Evolutionary conservation across 2,888 invertebrate genomes (phyloP).

Genomic region (Isoperla grammatica): DNA sequence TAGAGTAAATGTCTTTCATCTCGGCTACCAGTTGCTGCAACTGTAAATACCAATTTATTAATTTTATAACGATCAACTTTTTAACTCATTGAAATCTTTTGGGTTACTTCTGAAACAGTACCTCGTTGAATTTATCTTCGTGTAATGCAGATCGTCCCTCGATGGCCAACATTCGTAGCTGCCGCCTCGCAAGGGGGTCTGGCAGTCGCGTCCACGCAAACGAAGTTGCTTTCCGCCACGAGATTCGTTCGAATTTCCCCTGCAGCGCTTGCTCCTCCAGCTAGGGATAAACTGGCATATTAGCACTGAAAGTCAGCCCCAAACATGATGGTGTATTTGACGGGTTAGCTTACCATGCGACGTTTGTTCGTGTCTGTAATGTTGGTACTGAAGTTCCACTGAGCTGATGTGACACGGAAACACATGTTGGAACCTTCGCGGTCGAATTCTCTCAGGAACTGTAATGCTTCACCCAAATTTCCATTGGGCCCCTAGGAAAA

Average conservation of each 20-base stretch:
- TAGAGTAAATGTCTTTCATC: constrained; percentile 73
- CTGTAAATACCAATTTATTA: constrained; percentile 41
- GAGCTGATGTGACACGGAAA: constrained; percentile 61
- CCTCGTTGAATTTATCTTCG: constrained; percentile 69
- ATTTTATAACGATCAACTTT: background rate
- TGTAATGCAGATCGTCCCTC: constrained; percentile 67
- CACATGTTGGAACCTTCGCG: constrained; percentile 67
- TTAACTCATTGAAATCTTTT: no score
- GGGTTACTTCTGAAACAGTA: constrained; percentile 37
- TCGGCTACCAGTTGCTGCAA: constrained; percentile 64
- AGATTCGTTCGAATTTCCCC: constrained; percentile 66
- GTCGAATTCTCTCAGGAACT: constrained; percentile 67
- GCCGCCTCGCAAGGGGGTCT: constrained; percentile 60
- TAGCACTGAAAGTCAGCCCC: no score
- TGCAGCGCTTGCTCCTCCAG: constrained; percentile 63
- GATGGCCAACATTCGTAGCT: constrained; percentile 63
- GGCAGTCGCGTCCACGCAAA: constrained; percentile 64
- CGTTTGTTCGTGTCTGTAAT: constrained; percentile 65
- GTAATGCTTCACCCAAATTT: constrained; percentile 61
- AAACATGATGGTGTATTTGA: no score
- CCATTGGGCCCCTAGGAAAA: constrained; percentile 55
- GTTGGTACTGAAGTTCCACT: constrained; percentile 73
- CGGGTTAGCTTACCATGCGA: constrained; percentile 53
- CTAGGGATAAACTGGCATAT: no score
- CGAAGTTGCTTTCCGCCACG: constrained; percentile 65